Percentiles rank a stretch among this genome's conserved stretches.
Evolutionary conservation across 2,888 invertebrate species (phyloP).

Genomic region (Byasa hedistus): DNA sequence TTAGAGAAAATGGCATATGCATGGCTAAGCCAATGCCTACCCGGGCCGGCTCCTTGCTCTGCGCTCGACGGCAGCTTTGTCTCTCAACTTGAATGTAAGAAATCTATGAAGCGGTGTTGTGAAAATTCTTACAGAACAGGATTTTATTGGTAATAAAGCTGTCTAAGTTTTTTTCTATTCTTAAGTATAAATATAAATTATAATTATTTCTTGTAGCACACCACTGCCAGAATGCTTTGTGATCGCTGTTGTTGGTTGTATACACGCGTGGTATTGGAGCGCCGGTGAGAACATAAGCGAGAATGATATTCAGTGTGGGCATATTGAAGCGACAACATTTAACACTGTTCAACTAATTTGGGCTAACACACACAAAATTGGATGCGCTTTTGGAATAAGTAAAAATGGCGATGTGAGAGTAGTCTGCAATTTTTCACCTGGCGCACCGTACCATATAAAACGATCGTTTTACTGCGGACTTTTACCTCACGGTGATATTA

Average conservation of each 20-base stretch:
- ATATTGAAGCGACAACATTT: constrained; percentile 51
- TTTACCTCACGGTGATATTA: constrained; percentile 45
- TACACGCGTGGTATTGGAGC: constrained; percentile 64
- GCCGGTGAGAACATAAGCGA: constrained; percentile 49
- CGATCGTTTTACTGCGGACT: constrained; percentile 63
- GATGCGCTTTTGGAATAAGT: constrained; percentile 60
- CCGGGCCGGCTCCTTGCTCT: constrained; percentile 65
- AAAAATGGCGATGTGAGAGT: constrained; percentile 58
- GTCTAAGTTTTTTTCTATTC: neutral
- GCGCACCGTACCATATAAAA: constrained; percentile 58
- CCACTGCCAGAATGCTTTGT: constrained; percentile 64
- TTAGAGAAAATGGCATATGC: constrained; percentile 60
- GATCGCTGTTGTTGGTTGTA: constrained; percentile 60
- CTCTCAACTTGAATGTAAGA: constrained; percentile 66
- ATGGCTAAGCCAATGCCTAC: constrained; percentile 68
- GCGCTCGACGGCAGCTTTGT: constrained; percentile 58
- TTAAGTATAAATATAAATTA: constrained; percentile 1
- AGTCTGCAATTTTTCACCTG: constrained; percentile 67
- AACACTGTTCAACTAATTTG: constrained; percentile 63
- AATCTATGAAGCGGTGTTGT: constrained; percentile 60
- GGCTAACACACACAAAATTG: constrained; percentile 66
- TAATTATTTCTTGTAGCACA: constrained; percentile 46
- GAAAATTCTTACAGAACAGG: constrained; percentile 36
- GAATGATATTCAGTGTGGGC: constrained; percentile 62
- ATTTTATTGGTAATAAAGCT: constrained; percentile 49